A percentile compares a stretch with the other conserved stretches of the same genome.
These are phyloP conservation scores for Bombus impatiens DNA, from an alignment of 1,140 invertebrate genomes.

Conservation along the genomic window DNA sequence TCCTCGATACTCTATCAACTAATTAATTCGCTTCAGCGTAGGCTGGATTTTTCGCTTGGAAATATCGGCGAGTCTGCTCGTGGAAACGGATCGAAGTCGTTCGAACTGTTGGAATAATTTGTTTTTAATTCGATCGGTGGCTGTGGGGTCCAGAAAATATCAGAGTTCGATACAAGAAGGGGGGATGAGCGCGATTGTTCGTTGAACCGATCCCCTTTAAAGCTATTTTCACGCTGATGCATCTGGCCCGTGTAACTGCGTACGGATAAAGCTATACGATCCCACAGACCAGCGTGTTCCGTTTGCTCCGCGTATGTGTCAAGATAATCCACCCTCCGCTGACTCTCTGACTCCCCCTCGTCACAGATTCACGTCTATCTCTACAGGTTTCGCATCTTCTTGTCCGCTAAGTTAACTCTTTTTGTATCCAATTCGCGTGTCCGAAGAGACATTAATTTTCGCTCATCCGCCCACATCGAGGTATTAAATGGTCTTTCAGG, in stretches of 20 bases:
- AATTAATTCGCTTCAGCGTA: neutral
- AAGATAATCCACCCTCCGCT: neutral
- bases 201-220: neutral
- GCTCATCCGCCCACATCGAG: too few species aligned
- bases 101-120: neutral
- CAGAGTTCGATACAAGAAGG: neutral
- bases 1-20: neutral
- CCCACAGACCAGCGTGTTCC: neutral
- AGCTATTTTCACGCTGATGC: conserved; percentile 10
- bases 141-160: neutral
- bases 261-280: neutral
- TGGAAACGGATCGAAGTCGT: neutral
- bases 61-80: neutral
- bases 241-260: neutral
- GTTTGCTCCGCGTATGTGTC: neutral
- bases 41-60: neutral
- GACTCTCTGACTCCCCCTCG: too few species aligned
- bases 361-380: too few species aligned
- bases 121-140: neutral
- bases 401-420: too few species aligned
- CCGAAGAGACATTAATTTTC: too few species aligned
- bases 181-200: too few species aligned
- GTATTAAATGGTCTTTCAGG: too few species aligned
- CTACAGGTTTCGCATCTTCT: neutral
- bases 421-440: too few species aligned